Base-by-base conservation (phyloP, 1,140 invertebrate genomes). In the Venturia canescens region DNA sequence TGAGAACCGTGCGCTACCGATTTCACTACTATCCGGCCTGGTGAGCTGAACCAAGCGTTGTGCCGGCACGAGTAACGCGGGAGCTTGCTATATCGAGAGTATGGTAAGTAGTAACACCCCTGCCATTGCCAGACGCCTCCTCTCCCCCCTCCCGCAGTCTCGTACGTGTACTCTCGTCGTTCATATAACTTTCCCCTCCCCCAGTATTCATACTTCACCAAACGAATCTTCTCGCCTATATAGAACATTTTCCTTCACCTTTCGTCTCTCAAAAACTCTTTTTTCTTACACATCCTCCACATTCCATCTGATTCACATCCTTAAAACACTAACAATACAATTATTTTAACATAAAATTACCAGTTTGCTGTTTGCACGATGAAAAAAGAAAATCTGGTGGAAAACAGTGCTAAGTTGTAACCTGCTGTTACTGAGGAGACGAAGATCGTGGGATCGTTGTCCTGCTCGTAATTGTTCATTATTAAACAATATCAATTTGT, bases 91-190 rank as follows among this genome's bases (percentile, higher is more conserved):
- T 90, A 89, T 87, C 87, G 89, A 88, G 87, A 89, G 88, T 90
- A 91, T 90, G 90, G 88, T 90, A 90, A 91, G 89, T 91, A 91
- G 90, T 85, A 90, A 88, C 90, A 90, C 88, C 89, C 89, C 89
- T 88, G 87, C 88, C 86, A 85, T 85, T 87, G 79, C 84, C 81
- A 60, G 57, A 69, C 66, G 66, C 66, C 66, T 69, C 66, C 31
- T 31, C 66, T 16, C 66, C 66, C n/a, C 66, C 60, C 29, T 27
- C 44, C 71, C 71, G 44, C 77, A 72, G 57, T 75, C 80, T 70
- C 75, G 63, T 74, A 78, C 76, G 57, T 78, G 60, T 76, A 60
- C 72, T 79, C 80, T 82, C 77, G 34, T 57, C 83, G 83, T 67
- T 72, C 79, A 82, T 80, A 38, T 80, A 53, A 66, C 81, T 79